These are phyloP conservation scores for Megalops atlanticus DNA, from an alignment of 2,113 vertebrate species.

Conservation along the genomic window DNA sequence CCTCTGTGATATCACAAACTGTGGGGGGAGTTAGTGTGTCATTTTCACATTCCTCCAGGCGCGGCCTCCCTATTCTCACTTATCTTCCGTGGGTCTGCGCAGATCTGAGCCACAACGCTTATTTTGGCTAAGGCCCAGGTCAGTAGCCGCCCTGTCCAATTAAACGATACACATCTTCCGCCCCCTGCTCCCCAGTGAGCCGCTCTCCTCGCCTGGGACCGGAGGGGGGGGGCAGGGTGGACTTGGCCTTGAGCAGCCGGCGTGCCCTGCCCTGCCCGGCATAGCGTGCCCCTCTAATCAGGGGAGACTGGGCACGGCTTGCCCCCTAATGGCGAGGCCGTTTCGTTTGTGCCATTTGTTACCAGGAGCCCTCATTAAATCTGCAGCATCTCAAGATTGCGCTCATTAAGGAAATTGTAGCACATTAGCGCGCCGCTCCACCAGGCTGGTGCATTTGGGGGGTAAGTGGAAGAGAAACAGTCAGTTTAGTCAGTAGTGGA, in stretches of 20 bases:
- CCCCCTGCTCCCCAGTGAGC: slow-evolving; percentile 49
- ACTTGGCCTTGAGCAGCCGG: background rate
- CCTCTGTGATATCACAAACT: slow-evolving; percentile 6
- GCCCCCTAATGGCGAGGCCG: slow-evolving; percentile 43
- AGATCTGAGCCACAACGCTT: slow-evolving; percentile 25
- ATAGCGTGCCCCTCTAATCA: slow-evolving; percentile 13
- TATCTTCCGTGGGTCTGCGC: slow-evolving; percentile 27
- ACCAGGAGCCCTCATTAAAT: slow-evolving; percentile 52
- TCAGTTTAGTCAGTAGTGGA: slow-evolving; percentile 52
- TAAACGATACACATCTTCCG: slow-evolving; percentile 62
- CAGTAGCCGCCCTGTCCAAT: slow-evolving; percentile 63
- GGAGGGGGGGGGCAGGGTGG: too few relatives aligned
- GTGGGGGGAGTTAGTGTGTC: background rate
- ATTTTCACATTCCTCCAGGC: background rate
- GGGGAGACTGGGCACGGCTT: slow-evolving; percentile 27
- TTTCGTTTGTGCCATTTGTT: slow-evolving; percentile 10
- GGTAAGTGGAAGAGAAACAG: slow-evolving; percentile 45
- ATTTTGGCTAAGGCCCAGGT: slow-evolving; percentile 52
- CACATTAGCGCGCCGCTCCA: slow-evolving; percentile 52
- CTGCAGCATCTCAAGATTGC: slow-evolving; percentile 43
- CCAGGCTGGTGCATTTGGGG: background rate
- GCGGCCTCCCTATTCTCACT: background rate
- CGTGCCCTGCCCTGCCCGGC: background rate
- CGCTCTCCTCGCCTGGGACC: slow-evolving; percentile 45
- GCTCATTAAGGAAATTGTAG: slow-evolving; percentile 61